Conservation (phyloP, 2,797 vertebrate genomes). For the Morelia viridis region DNA sequence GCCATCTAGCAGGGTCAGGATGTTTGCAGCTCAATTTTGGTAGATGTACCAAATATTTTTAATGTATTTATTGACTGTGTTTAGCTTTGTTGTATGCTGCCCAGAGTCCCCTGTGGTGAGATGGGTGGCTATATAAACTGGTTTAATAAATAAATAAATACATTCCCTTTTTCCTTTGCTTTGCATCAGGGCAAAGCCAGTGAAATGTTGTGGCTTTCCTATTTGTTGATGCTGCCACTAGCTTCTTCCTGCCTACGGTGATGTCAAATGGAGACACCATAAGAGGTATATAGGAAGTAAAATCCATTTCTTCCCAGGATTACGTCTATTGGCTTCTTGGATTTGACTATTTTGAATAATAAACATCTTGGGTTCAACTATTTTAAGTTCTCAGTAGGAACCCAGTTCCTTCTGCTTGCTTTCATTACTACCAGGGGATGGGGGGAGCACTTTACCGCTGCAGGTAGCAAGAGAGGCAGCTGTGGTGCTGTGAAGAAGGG, state of each 20-base stretch:
- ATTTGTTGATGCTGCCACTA: neutral
- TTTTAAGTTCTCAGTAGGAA: constrained; percentile 2
- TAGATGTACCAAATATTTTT: too few species aligned
- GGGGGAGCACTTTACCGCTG: neutral
- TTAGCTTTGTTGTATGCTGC: too few species aligned
- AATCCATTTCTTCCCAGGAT: neutral
- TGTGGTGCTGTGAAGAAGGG: too few species aligned
- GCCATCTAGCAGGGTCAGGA: too few species aligned
- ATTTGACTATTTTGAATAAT: neutral
- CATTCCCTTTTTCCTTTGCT: neutral
- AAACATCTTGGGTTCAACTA: neutral
- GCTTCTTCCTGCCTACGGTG: neutral
- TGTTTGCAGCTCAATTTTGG: too few species aligned
- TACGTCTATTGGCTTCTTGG: neutral
- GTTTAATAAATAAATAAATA: too few species aligned
- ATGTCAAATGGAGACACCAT: neutral
- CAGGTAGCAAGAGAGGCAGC: neutral
- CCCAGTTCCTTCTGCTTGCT: neutral
- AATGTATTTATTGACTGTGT: too few species aligned
- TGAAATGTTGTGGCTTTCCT: neutral
- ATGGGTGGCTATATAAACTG: too few species aligned
- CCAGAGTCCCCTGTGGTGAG: too few species aligned
- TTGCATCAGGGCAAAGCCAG: neutral
- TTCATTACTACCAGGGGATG: neutral
- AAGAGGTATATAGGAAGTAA: neutral